Conservation (phyloP, 2,113 vertebrate species). For the Turdus rufiventris region DNA sequence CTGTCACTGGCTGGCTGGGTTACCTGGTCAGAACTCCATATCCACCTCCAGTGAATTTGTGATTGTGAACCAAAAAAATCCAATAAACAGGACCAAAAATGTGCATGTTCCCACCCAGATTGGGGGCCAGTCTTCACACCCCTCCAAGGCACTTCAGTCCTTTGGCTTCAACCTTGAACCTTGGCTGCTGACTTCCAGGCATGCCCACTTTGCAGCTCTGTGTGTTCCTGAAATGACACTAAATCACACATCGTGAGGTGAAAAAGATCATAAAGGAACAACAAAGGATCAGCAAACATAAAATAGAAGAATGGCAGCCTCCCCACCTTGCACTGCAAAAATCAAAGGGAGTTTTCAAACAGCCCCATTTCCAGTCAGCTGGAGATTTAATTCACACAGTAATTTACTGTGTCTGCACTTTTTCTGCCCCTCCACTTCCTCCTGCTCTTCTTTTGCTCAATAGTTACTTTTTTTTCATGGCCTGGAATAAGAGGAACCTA, state of each 20-base stretch:
- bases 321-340: constrained; percentile 64
- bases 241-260: constrained; percentile 60
- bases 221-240: constrained; percentile 33
- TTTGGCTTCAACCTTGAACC: background rate
- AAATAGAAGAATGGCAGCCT: constrained; percentile 67
- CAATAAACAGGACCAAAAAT: background rate
- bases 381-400: constrained; percentile 45
- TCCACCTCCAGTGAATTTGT: background rate
- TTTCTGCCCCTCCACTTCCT: background rate
- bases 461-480: background rate
- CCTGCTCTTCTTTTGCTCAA: background rate
- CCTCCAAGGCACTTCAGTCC: background rate
- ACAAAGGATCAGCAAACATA: constrained; percentile 69
- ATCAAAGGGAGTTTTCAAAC: constrained; percentile 59
- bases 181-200: background rate
- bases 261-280: constrained; percentile 66
- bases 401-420: constrained; percentile 35
- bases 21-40: background rate
- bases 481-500: background rate
- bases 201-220: constrained; percentile 6
- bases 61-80: background rate
- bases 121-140: background rate
- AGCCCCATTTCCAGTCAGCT: constrained; percentile 53
- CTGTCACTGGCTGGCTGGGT: background rate
- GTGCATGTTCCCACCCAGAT: background rate